Percentiles rank a stretch among this genome's conserved stretches.
Conservation (phyloP, 2,113 vertebrate genomes). For the Seriola aureovittata region DNA sequence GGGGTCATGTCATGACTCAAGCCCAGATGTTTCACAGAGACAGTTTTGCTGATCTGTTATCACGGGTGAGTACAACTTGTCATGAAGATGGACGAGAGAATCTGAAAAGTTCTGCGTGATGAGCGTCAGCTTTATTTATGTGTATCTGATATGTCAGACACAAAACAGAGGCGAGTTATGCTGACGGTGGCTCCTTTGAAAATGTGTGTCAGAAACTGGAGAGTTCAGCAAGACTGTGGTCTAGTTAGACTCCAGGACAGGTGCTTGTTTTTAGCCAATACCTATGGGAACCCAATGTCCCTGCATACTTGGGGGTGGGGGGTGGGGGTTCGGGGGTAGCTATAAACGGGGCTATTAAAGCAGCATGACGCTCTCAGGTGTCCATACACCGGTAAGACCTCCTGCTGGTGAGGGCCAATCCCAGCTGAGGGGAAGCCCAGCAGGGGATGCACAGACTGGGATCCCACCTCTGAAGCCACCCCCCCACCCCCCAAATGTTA, state of each 20-base stretch:
- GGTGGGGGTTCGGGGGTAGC: not conserved
- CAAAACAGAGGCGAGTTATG: constrained; percentile 47
- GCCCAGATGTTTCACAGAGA: constrained; percentile 65
- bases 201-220: constrained; percentile 25
- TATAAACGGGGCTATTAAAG: constrained; percentile 55
- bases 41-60: constrained; percentile 60
- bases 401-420: constrained; percentile 46
- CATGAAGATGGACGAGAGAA: constrained; percentile 58
- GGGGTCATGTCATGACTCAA: constrained; percentile 31
- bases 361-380: constrained; percentile 54
- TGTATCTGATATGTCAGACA: constrained; percentile 24
- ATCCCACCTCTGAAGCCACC: constrained; percentile 31
- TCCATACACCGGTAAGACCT: constrained; percentile 45
- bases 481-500: constrained; percentile 28
- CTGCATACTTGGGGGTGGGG: not conserved
- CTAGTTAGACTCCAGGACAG: constrained; percentile 17
- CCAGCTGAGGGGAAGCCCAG: constrained; percentile 44
- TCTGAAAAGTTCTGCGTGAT: constrained; percentile 11
- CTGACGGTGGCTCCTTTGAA: constrained; percentile 38
- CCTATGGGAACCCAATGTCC: constrained; percentile 51
- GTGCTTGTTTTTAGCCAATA: constrained; percentile 52
- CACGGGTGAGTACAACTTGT: constrained; percentile 48
- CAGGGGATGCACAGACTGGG: constrained; percentile 31
- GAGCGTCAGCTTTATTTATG: constrained; percentile 18
- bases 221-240: constrained; percentile 53